Conservation (phyloP, 2,888 invertebrate species). For the Lycophotia porphyrea region DNA sequence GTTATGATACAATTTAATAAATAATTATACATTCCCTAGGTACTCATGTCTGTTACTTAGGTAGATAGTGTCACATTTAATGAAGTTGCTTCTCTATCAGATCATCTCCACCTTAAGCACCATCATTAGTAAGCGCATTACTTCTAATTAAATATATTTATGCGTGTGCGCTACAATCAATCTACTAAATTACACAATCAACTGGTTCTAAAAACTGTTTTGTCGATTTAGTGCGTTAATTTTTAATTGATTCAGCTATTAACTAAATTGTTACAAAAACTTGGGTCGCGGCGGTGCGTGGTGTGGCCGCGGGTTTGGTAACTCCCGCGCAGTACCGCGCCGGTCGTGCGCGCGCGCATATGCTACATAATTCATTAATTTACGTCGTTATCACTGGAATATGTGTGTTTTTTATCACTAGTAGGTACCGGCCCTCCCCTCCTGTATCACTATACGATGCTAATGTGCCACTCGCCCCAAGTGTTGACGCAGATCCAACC, state of each 20-base stretch:
- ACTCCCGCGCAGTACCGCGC: slow-evolving; percentile 42
- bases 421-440: background rate
- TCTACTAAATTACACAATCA: slow-evolving; percentile 5
- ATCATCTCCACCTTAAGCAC: background rate
- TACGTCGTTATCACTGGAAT: slow-evolving; percentile 69
- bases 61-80: slow-evolving; percentile 2
- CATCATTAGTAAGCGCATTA: slow-evolving; percentile 2
- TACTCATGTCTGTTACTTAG: background rate
- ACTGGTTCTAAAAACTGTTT: slow-evolving; percentile 12
- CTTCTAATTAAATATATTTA: slow-evolving; percentile 3
- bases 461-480: slow-evolving; percentile 25
- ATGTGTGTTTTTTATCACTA: slow-evolving; percentile 56
- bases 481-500: slow-evolving; percentile 21
- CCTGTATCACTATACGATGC: slow-evolving; percentile 26
- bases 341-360: slow-evolving; percentile 66
- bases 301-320: slow-evolving; percentile 54
- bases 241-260: slow-evolving; percentile 20
- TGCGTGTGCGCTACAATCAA: background rate
- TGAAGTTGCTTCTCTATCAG: background rate
- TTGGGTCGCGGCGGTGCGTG: background rate
- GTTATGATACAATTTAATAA: background rate
- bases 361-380: slow-evolving; percentile 81
- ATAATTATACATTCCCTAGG: background rate
- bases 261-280: slow-evolving; percentile 38
- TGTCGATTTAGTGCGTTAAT: slow-evolving; percentile 13